Base-by-base conservation (phyloP, 2,113 vertebrate species). In the Cavia porcellus region DNA sequence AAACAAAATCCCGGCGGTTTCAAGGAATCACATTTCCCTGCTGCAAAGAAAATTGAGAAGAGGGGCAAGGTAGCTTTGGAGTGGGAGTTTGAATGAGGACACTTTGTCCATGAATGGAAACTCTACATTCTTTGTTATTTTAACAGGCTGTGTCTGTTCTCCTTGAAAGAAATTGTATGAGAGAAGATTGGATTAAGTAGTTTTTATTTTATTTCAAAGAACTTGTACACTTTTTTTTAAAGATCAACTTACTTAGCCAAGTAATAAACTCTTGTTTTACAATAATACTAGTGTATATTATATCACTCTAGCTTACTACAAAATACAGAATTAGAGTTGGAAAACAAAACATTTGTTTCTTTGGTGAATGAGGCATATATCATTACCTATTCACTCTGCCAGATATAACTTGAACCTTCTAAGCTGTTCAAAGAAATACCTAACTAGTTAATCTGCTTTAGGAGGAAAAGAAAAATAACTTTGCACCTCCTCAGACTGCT, bases 71-170 rank as follows among this genome's bases (percentile, higher is more conserved):
- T 99, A 99, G 99, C 99, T 99, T 99, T 99, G 99, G 99, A 99
- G 99, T 96, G 77, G 96, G 89, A 95, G 98, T 99, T 99, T 99
- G 99, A 99, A 99, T 99, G 99, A 99, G 99, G 99, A 99, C 99
- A 99, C 99, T 99, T 99, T 99, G 99, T 99, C 98, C 98, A 98
- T 99, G 99, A 99, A 99, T 99, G 98, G 99, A 98, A 99, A 99
- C 98, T 99, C 99, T 99, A 98, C 99, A 98, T 99, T 99, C 99
- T 99, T 99, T 99, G 99, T 99, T 99, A 98, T 99, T 99, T 99
- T 99, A 99, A 99, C 99, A 99, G 99, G 99, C 99, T 99, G 99
- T 99, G 99, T 99, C 99, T 99, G 99, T 99, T 99, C 99, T 98
- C 98, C 98, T 98, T 98, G 99, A 98, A 98, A 98, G 98, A 99